Conservation (phyloP, 2,113 vertebrate genomes). For the Oceanites oceanicus region DNA sequence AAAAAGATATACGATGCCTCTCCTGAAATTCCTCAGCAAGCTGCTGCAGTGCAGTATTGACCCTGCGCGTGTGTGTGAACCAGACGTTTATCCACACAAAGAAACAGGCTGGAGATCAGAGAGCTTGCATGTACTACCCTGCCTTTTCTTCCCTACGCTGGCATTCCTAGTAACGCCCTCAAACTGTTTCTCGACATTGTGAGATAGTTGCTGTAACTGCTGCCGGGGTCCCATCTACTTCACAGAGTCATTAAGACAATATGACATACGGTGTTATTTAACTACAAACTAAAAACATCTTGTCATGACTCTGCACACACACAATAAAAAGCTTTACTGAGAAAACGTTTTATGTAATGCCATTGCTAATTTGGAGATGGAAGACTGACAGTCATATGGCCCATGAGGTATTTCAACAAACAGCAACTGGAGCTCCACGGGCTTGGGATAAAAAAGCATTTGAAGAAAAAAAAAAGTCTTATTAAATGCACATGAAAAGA, state of each 20-base stretch:
- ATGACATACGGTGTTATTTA: slow-evolving; percentile 58
- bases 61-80: neutral
- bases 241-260: slow-evolving; percentile 54
- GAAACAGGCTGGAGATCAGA: slow-evolving; percentile 30
- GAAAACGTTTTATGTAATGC: slow-evolving; percentile 61
- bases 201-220: neutral
- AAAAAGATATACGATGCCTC: neutral
- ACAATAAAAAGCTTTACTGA: slow-evolving; percentile 54
- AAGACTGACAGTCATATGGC: slow-evolving; percentile 60
- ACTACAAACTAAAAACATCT: slow-evolving; percentile 63
- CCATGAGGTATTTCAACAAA: slow-evolving; percentile 52
- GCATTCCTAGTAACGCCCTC: neutral
- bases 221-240: slow-evolving; percentile 41
- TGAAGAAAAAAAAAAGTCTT: neutral
- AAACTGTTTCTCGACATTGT: neutral
- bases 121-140: slow-evolving; percentile 9
- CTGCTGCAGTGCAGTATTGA: slow-evolving; percentile 2
- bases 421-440: slow-evolving; percentile 6
- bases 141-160: neutral
- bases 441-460: slow-evolving; percentile 10
- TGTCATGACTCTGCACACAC: slow-evolving; percentile 64
- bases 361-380: slow-evolving; percentile 58
- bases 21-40: slow-evolving; percentile 47
- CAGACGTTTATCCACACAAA: neutral
- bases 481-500: slow-evolving; percentile 52